Conservation (phyloP, 2,888 invertebrate species). For the Macrosoma leucophasiata region DNA sequence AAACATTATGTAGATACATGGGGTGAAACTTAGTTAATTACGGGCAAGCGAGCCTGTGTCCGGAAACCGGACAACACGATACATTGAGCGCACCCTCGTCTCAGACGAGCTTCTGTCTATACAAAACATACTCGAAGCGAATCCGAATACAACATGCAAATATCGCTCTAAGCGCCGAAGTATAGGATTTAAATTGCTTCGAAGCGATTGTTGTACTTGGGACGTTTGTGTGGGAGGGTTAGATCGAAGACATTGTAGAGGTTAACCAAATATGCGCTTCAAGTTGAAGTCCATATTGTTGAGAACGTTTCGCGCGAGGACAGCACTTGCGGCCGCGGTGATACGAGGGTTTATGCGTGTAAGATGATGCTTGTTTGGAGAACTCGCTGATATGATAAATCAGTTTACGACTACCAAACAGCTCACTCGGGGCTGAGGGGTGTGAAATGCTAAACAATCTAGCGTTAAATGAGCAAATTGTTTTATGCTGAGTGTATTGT, state of each 20-base stretch:
- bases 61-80: conserved; percentile 74
- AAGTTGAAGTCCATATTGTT: conserved; percentile 60
- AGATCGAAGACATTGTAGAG: conserved; percentile 45
- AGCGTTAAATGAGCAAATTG: conserved; percentile 64
- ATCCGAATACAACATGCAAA: conserved; percentile 15
- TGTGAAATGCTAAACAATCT: conserved; percentile 55
- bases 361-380: conserved; percentile 73
- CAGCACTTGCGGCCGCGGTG: conserved; percentile 46
- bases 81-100: conserved; percentile 67
- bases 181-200: conserved; percentile 32
- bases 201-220: conserved; percentile 25
- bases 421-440: conserved; percentile 59
- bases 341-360: conserved; percentile 71
- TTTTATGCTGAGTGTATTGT: conserved; percentile 32
- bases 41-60: conserved; percentile 51
- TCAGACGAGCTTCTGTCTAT: conserved; percentile 48
- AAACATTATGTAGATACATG: conserved; percentile 28
- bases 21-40: conserved; percentile 71
- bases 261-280: conserved; percentile 60
- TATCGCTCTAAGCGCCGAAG: conserved; percentile 28
- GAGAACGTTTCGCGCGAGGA: conserved; percentile 52
- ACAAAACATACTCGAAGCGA: conserved; percentile 16
- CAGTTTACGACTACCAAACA: conserved; percentile 64
- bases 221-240: conserved; percentile 32
- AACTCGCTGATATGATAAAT: conserved; percentile 72